Evolutionary conservation across 2,113 vertebrate species (phyloP).

Genomic region (Willisornis vidua): DNA sequence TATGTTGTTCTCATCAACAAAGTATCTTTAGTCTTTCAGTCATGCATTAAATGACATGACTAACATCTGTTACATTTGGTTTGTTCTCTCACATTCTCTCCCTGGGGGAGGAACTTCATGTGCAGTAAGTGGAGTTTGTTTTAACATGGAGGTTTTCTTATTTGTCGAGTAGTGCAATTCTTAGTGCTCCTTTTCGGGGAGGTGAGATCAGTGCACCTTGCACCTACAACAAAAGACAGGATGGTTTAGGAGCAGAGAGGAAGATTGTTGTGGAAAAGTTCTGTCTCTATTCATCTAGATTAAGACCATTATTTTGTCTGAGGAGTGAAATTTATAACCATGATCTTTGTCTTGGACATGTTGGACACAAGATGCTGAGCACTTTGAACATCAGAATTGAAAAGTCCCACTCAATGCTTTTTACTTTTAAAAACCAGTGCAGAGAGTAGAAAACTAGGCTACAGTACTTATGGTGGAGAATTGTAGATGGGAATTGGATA

Average conservation of each 20-base stretch:
- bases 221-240: background rate
- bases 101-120: slow-evolving; percentile 15
- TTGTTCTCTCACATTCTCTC: slow-evolving; percentile 17
- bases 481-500: background rate
- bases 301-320: background rate
- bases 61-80: slow-evolving; percentile 43
- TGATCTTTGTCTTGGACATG: background rate
- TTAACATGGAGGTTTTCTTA: background rate
- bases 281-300: background rate
- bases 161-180: background rate
- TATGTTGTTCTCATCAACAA: background rate
- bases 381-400: background rate
- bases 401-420: background rate
- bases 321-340: background rate
- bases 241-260: background rate
- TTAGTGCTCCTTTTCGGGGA: background rate
- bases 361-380: background rate
- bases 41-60: slow-evolving; percentile 42
- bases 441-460: background rate
- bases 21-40: slow-evolving; percentile 24
- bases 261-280: background rate
- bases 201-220: background rate
- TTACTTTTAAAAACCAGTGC: background rate
- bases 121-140: background rate
- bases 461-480: background rate